Conservation (phyloP, 1,140 invertebrate species). For the Scylla paramamosain region DNA sequence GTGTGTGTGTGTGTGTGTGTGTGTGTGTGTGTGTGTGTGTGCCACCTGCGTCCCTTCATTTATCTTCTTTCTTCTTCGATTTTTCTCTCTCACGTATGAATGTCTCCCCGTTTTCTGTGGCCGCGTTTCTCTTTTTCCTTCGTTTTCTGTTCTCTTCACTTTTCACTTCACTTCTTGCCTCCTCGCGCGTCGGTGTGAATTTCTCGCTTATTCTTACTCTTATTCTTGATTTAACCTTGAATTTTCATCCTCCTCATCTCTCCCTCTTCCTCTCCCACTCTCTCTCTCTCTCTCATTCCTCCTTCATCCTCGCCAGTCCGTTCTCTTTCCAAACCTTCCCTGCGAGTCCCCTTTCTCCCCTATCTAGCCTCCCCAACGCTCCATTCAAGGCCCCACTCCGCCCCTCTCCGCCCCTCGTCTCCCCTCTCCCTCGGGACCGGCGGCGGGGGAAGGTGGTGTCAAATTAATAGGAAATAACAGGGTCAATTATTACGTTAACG, state of each 20-base stretch:
- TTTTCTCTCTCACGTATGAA: no score
- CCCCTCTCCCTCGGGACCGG: constrained; percentile 53
- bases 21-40: no score
- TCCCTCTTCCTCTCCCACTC: not conserved
- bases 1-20: no score
- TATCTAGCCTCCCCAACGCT: not conserved
- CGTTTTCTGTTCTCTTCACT: not conserved
- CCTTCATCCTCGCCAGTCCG: not conserved
- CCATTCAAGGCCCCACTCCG: not conserved
- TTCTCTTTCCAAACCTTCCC: not conserved
- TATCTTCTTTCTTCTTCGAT: no score
- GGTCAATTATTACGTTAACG: constrained; percentile 73
- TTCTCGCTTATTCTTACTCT: no score
- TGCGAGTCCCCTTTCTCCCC: not conserved
- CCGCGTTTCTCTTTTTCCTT: not conserved
- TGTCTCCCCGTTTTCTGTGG: no score
- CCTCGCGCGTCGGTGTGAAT: no score
- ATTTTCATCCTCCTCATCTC: no score
- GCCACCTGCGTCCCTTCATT: no score
- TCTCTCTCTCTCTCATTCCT: not conserved
- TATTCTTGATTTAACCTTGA: no score
- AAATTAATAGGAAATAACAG: constrained; percentile 75
- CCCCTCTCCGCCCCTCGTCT: not conserved
- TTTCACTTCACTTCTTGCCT: no score
- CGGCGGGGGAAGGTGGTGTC: constrained; percentile 66